A percentile compares a stretch with the other conserved stretches of the same genome.
Evolutionary conservation across 2,113 vertebrate genomes (phyloP).

Genomic region (Gavialis gangeticus): DNA sequence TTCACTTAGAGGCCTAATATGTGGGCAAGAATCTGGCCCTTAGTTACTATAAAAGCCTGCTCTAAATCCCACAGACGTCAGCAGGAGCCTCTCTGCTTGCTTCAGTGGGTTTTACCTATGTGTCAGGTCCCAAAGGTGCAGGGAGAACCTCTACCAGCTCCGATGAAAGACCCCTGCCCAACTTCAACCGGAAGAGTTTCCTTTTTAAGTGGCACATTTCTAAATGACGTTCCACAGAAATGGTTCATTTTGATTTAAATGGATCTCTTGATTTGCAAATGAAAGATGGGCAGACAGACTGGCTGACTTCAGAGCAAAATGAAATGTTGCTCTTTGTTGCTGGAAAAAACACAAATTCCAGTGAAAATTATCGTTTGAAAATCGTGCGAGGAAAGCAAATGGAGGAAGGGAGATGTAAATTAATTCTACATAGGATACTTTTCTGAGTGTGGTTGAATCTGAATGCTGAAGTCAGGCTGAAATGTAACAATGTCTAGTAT

Average conservation of each 20-base stretch:
- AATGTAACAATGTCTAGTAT: conserved; percentile 16
- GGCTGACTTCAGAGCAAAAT: not conserved
- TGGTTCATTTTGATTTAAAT: too few relatives aligned
- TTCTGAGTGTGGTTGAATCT: conserved; percentile 45
- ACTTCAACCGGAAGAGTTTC: not conserved
- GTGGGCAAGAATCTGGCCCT: too few relatives aligned
- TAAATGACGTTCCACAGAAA: too few relatives aligned
- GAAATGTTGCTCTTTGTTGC: conserved; percentile 37
- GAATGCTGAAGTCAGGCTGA: conserved; percentile 32
- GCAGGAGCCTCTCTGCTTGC: not conserved
- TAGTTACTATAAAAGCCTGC: not conserved
- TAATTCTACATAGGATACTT: not conserved
- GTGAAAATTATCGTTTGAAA: not conserved
- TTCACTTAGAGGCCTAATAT: too few relatives aligned
- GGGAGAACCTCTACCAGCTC: too few relatives aligned
- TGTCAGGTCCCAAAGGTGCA: not conserved
- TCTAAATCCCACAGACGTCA: not conserved
- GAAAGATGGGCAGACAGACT: too few relatives aligned
- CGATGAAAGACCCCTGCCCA: not conserved
- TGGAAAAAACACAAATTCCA: not conserved
- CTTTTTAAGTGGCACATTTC: too few relatives aligned
- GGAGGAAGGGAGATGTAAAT: not conserved
- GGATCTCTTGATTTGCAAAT: too few relatives aligned
- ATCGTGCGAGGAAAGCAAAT: not conserved
- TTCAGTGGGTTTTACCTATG: not conserved